These are phyloP conservation scores for Lasioglossum marginatum DNA, from an alignment of 2,888 invertebrate species.

Conservation along the genomic window DNA sequence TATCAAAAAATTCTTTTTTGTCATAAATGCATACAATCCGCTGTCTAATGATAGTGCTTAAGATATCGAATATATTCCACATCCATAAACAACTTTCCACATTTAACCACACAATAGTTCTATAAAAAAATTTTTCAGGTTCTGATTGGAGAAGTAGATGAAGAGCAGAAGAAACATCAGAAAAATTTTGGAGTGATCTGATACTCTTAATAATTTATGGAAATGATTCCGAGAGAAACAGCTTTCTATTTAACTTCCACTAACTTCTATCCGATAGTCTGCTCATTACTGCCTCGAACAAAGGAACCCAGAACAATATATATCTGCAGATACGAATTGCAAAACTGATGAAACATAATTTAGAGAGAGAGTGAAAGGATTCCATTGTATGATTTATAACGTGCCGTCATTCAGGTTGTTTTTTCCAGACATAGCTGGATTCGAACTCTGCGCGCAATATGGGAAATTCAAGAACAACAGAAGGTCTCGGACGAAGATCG, in stretches of 20 bases:
- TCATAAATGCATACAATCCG: too few species aligned
- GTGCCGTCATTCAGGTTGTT: background rate
- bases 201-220: background rate
- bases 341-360: background rate
- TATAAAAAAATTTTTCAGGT: too few species aligned
- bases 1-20: too few species aligned
- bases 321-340: slow-evolving; percentile 1
- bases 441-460: background rate
- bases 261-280: background rate
- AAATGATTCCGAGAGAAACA: background rate
- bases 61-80: too few species aligned
- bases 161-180: too few species aligned
- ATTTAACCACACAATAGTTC: too few species aligned
- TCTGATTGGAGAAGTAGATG: too few species aligned
- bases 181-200: too few species aligned
- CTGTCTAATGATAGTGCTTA: too few species aligned
- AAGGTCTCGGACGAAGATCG: background rate
- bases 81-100: too few species aligned
- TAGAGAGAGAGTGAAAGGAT: background rate
- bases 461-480: background rate
- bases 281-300: background rate
- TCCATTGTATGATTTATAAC: slow-evolving; percentile 2
- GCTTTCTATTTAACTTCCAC: background rate
- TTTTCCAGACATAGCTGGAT: background rate
- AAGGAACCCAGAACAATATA: background rate